Evolutionary conservation across 1,140 invertebrate species (phyloP).

Genomic region (Pinna nobilis): DNA sequence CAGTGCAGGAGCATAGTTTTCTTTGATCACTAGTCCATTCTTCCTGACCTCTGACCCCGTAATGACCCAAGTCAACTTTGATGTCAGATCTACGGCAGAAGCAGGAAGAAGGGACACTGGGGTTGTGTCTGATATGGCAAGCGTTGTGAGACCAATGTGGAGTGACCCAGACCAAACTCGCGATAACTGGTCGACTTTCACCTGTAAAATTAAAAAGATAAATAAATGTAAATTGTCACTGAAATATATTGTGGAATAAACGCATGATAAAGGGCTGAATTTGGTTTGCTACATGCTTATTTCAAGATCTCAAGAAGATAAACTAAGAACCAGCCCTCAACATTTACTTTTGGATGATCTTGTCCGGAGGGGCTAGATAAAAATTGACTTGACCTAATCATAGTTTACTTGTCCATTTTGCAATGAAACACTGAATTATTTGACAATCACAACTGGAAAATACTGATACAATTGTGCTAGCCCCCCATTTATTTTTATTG

Average conservation of each 20-base stretch:
- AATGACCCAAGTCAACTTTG: constrained; percentile 76
- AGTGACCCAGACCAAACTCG: constrained; percentile 85
- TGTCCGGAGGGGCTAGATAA: too few relatives aligned
- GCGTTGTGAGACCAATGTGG: constrained; percentile 85
- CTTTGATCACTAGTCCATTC: constrained; percentile 70
- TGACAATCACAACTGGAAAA: too few relatives aligned
- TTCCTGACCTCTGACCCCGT: constrained; percentile 76
- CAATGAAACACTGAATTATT: too few relatives aligned
- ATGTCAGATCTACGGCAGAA: constrained; percentile 68
- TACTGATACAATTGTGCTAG: too few relatives aligned
- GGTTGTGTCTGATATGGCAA: constrained; percentile 80
- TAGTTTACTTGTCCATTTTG: too few relatives aligned
- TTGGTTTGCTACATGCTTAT: constrained; percentile 27
- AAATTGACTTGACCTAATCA: too few relatives aligned
- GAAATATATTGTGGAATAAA: not conserved
- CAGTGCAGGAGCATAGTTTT: constrained; percentile 74
- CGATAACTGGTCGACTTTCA: constrained; percentile 80
- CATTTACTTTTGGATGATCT: too few relatives aligned
- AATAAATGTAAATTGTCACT: not conserved
- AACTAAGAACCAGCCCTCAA: not conserved
- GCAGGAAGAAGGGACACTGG: constrained; percentile 79
- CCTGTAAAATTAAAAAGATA: constrained; percentile 79
- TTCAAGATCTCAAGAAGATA: not conserved
- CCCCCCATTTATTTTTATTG: too few relatives aligned
- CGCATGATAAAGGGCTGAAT: too few relatives aligned